Conservation (phyloP, 2,797 vertebrate species). For the Sebastes diploproa region DNA sequence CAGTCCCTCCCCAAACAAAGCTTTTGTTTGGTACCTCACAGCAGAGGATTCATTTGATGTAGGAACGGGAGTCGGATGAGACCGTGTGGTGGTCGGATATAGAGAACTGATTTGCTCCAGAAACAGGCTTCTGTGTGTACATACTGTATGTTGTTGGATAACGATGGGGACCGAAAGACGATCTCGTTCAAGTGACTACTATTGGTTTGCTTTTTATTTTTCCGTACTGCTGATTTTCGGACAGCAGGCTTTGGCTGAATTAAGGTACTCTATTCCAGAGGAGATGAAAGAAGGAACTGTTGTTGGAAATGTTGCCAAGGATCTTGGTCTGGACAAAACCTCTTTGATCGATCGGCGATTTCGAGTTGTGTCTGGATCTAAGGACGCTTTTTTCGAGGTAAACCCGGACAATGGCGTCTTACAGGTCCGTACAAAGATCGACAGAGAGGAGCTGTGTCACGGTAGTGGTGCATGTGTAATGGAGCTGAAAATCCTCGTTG, state of each 20-base stretch:
- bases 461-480: constrained; percentile 68
- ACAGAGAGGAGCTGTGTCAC: constrained; percentile 81
- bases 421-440: constrained; percentile 77
- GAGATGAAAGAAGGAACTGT: constrained; percentile 80
- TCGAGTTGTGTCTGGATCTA: constrained; percentile 76
- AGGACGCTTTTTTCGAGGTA: constrained; percentile 75
- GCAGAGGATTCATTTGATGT: background rate
- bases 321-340: constrained; percentile 79
- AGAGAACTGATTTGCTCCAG: background rate
- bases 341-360: constrained; percentile 76
- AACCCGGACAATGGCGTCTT: constrained; percentile 80
- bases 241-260: constrained; percentile 54
- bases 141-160: background rate
- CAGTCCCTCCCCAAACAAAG: background rate
- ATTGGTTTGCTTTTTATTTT: constrained; percentile 37
- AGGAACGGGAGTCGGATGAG: background rate
- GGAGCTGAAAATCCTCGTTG: constrained; percentile 82
- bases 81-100: background rate
- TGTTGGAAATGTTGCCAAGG: constrained; percentile 84
- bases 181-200: background rate
- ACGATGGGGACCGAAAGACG: constrained; percentile 26
- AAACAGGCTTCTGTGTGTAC: background rate
- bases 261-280: constrained; percentile 81
- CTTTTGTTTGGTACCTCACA: constrained; percentile 35
- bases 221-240: constrained; percentile 41